These are phyloP conservation scores for Dasypolia templi DNA, from an alignment of 2,888 invertebrate genomes.

Conservation along the genomic window DNA sequence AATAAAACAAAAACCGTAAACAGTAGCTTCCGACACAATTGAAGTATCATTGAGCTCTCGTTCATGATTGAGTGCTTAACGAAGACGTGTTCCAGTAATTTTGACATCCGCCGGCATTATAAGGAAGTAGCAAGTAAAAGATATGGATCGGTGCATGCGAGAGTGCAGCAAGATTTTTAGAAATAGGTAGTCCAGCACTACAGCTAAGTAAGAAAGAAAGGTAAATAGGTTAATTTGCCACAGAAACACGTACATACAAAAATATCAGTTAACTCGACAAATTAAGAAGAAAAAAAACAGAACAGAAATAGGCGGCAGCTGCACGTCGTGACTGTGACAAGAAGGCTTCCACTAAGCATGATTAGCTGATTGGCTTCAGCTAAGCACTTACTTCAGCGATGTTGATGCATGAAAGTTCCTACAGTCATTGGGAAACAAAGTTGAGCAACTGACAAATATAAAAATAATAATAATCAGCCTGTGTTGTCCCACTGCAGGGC, in stretches of 20 bases:
- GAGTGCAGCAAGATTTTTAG: constrained; percentile 23
- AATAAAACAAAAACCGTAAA: constrained; percentile 7
- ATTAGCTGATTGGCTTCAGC: no score
- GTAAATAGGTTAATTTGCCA: no score
- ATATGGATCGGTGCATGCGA: constrained; percentile 41
- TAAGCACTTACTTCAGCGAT: neutral
- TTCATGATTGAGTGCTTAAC: constrained; percentile 63
- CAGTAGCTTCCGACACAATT: constrained; percentile 7
- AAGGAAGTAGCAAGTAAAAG: constrained; percentile 68
- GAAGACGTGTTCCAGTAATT: constrained; percentile 66
- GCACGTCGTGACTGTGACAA: no score
- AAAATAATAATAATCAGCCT: no score
- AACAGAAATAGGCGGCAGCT: no score
- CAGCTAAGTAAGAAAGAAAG: neutral
- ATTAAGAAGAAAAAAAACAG: no score
- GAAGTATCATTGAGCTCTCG: constrained; percentile 42
- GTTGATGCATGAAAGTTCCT: neutral
- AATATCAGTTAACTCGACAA: no score
- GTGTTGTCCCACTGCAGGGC: no score
- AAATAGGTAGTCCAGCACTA: neutral
- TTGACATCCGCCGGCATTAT: constrained; percentile 68
- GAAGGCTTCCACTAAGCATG: no score
- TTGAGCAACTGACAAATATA: no score
- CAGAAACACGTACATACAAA: no score
- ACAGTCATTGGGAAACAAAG: neutral